Base-by-base conservation (phyloP, 2,113 vertebrate genomes). In the Chionodraco myersi region DNA sequence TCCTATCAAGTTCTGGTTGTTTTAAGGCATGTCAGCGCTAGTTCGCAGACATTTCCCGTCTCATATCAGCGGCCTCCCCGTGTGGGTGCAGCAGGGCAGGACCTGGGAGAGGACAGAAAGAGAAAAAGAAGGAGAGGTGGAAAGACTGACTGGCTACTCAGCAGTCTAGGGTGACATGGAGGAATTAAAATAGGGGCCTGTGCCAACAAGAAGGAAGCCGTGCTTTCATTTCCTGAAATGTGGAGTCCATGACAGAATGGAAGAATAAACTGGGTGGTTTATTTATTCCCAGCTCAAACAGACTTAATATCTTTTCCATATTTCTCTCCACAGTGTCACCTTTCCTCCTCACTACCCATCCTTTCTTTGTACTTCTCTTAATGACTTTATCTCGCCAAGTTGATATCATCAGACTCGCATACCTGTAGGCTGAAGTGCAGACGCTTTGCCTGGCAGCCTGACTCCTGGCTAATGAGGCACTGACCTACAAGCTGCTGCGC, bases 391-490 rank as follows among this genome's bases (percentile, higher is more conserved):
- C 34, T 63, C n/a, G 8, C 26, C 14, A 26, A 6, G 36, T 8
- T 41, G 6, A 57, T 52, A 6, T 12, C 18, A 0, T 18, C 68
- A 48, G 47, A 84, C 66, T 77, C 60, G 11, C 8, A 62, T 68
- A 62, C 79, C 23, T 81, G 76, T 61, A 72, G 69, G 61, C 10
- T 84, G 30, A 83, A 52, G 16, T 62, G 52, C 62, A 67, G 69
- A 41, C 54, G 15, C 58, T 65, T 61, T 70, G 79, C 59, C 65
- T 63, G 26, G 26, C 74, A 62, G 21, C 26, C 47, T 71, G 49
- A 82, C 75, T 83, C 76, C 58, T 75, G 69, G 68, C 51, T 80
- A 90, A 80, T 90, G 83, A 91, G 83, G 89, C 86, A 87, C 77
- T 89, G 89, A 86, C 87, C 86, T 86, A 88, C 86, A 66, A 89